A percentile compares a stretch with the other conserved stretches of the same genome.
phyloP scores from a whole-genome alignment of 92 coral and sea anemone genomes.

The Epizoanthus rinbou region DNA sequence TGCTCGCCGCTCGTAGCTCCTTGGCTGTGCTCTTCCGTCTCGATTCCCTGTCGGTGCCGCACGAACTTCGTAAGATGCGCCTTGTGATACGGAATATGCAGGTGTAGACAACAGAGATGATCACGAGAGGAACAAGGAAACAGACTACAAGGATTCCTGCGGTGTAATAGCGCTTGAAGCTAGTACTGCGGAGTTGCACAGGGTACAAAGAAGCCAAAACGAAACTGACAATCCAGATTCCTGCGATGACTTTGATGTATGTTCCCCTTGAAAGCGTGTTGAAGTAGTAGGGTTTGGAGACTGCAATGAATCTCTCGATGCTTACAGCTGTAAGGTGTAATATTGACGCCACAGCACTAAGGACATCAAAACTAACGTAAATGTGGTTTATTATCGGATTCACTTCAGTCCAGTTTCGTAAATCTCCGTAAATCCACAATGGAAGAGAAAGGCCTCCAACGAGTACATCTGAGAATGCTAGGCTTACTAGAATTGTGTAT shows the following conservation, averaged over 20 bases:
- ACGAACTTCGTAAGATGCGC: constrained; percentile 33
- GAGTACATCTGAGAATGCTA: constrained; percentile 74
- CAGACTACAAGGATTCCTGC: constrained; percentile 47
- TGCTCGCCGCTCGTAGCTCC: constrained; percentile 24
- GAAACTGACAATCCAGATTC: constrained; percentile 74
- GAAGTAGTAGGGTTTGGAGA: constrained; percentile 82
- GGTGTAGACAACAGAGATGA: constrained; percentile 51
- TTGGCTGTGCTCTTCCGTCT: constrained; percentile 8
- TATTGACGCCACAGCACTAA: constrained; percentile 92
- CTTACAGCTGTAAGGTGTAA: constrained; percentile 88
- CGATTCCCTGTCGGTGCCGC: constrained; percentile 4
- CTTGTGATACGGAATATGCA: constrained; percentile 54
- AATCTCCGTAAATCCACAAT: constrained; percentile 67
- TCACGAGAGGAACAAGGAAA: constrained; percentile 48
- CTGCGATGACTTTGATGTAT: constrained; percentile 58
- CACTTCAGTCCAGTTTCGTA: constrained; percentile 49
- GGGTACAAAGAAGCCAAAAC: constrained; percentile 66
- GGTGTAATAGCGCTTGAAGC: constrained; percentile 43
- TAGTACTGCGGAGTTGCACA: constrained; percentile 29
- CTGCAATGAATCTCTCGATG: constrained; percentile 87
- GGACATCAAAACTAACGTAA: constrained; percentile 77
- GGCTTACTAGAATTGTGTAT: constrained; percentile 70
- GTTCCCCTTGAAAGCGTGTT: constrained; percentile 69
- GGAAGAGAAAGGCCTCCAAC: constrained; percentile 85
- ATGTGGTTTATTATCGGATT: constrained; percentile 35